phyloP scores from a whole-genome alignment of 2,113 vertebrate genomes.

The Oophaga pumilio region DNA sequence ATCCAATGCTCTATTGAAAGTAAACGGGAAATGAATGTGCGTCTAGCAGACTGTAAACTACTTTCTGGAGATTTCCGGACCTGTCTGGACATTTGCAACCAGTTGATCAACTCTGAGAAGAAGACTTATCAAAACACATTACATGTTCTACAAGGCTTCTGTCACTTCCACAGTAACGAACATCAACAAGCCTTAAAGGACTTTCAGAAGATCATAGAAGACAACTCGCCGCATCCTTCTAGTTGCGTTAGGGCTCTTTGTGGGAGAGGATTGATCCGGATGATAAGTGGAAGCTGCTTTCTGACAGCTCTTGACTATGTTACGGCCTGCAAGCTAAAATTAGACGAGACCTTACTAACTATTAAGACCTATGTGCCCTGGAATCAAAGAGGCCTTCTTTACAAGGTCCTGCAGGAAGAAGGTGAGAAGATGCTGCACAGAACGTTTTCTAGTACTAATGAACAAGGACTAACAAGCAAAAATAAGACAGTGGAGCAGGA shows the following conservation, averaged over 20 bases:
- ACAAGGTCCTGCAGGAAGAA: conserved; percentile 87
- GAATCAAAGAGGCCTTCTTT: conserved; percentile 89
- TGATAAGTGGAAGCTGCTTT: conserved; percentile 78
- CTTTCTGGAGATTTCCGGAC: conserved; percentile 75
- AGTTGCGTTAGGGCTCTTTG: conserved; percentile 91
- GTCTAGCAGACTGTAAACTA: conserved; percentile 87
- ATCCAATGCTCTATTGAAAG: conserved; percentile 76
- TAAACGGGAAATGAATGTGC: conserved; percentile 75
- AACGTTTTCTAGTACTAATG: conserved; percentile 1
- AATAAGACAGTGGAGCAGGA: neutral
- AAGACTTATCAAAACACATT: conserved; percentile 80
- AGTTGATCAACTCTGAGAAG: conserved; percentile 72
- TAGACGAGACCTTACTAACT: conserved; percentile 80
- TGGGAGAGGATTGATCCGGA: conserved; percentile 86
- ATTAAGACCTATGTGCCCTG: conserved; percentile 88
- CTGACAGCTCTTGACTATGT: conserved; percentile 88
- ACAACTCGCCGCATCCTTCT: conserved; percentile 77
- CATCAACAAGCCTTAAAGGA: conserved; percentile 77
- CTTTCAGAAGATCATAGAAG: conserved; percentile 88
- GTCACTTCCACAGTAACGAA: conserved; percentile 77
- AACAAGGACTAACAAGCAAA: neutral
- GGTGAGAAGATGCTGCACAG: conserved; percentile 84
- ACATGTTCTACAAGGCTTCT: conserved; percentile 85
- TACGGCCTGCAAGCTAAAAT: conserved; percentile 83
- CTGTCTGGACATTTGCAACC: conserved; percentile 79